These are phyloP conservation scores for Elachura formosa DNA, from an alignment of 2,113 vertebrate species.

Conservation along the genomic window DNA sequence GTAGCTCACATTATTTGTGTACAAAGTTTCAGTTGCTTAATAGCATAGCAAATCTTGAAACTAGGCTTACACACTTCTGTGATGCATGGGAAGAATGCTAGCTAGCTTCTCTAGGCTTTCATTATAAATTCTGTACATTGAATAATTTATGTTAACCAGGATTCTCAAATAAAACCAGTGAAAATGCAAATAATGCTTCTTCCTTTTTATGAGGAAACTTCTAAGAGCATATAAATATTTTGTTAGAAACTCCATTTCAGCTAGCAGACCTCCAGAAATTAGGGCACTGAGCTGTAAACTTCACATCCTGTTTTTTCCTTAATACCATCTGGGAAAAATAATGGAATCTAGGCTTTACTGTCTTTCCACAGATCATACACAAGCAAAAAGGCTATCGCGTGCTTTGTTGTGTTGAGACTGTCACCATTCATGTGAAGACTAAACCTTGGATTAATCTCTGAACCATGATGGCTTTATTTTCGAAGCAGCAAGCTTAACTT, in stretches of 20 bases:
- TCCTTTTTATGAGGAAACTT: neutral
- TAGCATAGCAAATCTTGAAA: neutral
- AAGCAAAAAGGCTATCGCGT: neutral
- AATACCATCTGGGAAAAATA: slow-evolving; percentile 13
- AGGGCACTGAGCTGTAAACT: slow-evolving; percentile 33
- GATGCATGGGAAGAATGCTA: accelerated
- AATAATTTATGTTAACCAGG: slow-evolving; percentile 1
- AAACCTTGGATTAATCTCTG: neutral
- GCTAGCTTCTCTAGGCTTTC: neutral
- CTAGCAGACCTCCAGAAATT: slow-evolving; percentile 44
- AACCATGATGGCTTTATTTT: neutral
- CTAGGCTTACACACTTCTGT: neutral
- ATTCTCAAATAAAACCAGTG: slow-evolving; percentile 7
- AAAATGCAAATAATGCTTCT: slow-evolving; percentile 24
- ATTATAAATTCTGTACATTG: slow-evolving; percentile 10
- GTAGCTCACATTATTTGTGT: neutral
- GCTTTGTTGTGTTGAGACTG: neutral
- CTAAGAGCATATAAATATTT: slow-evolving; percentile 25
- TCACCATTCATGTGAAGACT: neutral
- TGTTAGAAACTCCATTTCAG: slow-evolving; percentile 21
- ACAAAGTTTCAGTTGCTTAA: neutral
- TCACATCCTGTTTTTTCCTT: slow-evolving; percentile 10
- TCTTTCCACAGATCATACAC: neutral
- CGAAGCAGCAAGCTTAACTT: neutral
- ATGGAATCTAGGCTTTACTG: neutral